Conservation (phyloP, 1,140 invertebrate species). For the Parasteatoda tepidariorum region DNA sequence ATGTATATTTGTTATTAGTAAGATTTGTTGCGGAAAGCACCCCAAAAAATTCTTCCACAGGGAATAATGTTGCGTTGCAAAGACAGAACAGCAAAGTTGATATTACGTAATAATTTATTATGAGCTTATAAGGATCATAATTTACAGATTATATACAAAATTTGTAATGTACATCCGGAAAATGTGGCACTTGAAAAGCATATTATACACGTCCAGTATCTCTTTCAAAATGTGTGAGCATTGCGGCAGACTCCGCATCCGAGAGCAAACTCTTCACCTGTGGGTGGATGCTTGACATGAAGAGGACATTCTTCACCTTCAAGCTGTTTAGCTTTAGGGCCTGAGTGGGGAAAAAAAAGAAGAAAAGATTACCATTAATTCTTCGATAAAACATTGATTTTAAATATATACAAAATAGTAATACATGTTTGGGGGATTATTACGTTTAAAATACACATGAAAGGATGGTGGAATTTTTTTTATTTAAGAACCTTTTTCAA, state of each 20-base stretch:
- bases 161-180: conserved; percentile 51
- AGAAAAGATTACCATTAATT: background rate
- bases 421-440: too few species aligned
- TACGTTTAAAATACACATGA: too few species aligned
- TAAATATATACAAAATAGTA: too few species aligned
- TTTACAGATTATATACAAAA: conserved; percentile 54
- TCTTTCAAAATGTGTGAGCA: conserved; percentile 88
- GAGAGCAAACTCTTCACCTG: conserved; percentile 97
- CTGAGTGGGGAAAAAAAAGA: conserved; percentile 70
- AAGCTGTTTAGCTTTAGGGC: conserved; percentile 89
- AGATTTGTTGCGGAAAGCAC: background rate
- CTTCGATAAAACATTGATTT: too few species aligned
- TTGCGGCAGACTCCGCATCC: conserved; percentile 98
- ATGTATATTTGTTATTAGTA: background rate
- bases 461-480: too few species aligned
- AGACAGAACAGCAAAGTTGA: background rate
- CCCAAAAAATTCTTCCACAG: background rate
- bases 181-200: conserved; percentile 52
- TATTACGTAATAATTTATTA: conserved; percentile 2
- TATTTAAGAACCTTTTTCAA: too few species aligned
- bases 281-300: conserved; percentile 94
- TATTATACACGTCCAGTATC: conserved; percentile 34
- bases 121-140: conserved; percentile 15
- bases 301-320: conserved; percentile 95
- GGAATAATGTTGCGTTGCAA: background rate